Evolutionary conservation across 2,797 vertebrate species (phyloP).

Genomic region (Margarornis squamiger): DNA sequence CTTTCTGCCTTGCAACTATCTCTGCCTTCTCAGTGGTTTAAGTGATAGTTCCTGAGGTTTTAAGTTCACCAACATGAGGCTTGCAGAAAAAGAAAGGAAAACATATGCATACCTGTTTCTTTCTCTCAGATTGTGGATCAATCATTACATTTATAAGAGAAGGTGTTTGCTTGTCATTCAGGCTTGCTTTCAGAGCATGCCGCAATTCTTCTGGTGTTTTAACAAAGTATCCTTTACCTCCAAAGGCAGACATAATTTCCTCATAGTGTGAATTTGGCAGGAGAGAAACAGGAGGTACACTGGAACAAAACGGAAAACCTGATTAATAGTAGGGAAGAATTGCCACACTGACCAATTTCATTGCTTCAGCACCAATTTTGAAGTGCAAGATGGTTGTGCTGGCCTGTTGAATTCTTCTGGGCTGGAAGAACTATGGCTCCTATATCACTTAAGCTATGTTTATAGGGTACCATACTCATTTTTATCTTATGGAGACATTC

Average conservation of each 20-base stretch:
- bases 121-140: slow-evolving; percentile 87
- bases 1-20: background rate
- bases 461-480: background rate
- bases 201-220: slow-evolving; percentile 86
- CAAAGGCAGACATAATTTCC: slow-evolving; percentile 89
- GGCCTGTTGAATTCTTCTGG: background rate
- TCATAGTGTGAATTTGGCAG: slow-evolving; percentile 92
- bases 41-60: background rate
- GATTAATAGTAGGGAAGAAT: background rate
- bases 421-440: background rate
- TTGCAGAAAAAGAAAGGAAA: slow-evolving; percentile 35
- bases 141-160: slow-evolving; percentile 93
- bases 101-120: slow-evolving; percentile 84
- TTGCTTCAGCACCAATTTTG: background rate
- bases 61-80: background rate
- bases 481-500: background rate
- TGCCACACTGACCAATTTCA: background rate
- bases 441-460: background rate
- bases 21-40: background rate
- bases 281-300: slow-evolving; percentile 87
- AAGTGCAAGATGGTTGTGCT: background rate
- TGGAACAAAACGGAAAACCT: slow-evolving; percentile 49
- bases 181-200: slow-evolving; percentile 80
- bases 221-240: slow-evolving; percentile 90
- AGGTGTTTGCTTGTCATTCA: slow-evolving; percentile 82